Conservation (phyloP, 2,888 invertebrate genomes). For the Ferdinandea cuprea region DNA sequence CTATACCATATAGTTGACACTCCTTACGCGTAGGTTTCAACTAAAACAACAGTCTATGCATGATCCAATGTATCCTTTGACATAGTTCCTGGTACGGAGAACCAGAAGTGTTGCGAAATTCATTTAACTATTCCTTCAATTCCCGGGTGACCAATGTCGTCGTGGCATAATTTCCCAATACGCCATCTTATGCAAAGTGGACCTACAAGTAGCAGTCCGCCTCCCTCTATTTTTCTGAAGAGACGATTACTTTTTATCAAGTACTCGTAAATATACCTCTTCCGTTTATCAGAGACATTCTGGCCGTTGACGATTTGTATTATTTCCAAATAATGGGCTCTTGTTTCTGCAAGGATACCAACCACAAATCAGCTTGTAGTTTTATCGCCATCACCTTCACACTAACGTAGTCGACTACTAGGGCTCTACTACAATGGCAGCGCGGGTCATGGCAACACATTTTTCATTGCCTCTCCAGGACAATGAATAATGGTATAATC, state of each 20-base stretch:
- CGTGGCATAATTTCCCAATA: conserved; percentile 41
- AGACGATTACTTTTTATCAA: conserved; percentile 35
- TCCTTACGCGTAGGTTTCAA: conserved; percentile 8
- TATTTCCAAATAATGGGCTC: conserved; percentile 51
- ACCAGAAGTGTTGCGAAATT: conserved; percentile 50
- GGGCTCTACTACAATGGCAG: no score
- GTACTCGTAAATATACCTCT: not conserved
- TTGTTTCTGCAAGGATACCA: conserved; percentile 56
- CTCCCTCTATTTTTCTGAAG: conserved; percentile 21
- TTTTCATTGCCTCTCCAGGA: no score
- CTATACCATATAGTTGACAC: conserved; percentile 35
- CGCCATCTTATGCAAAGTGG: conserved; percentile 33
- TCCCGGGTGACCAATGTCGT: conserved; percentile 52
- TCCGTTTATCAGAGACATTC: conserved; percentile 3
- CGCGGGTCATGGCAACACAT: no score
- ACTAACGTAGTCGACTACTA: no score
- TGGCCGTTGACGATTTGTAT: conserved; percentile 5
- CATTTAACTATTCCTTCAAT: conserved; percentile 43
- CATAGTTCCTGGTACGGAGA: conserved; percentile 35
- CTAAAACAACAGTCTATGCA: conserved; percentile 58
- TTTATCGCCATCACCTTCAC: conserved; percentile 1
- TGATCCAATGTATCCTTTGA: conserved; percentile 43
- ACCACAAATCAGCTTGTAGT: conserved; percentile 50
- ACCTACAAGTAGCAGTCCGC: conserved; percentile 10
- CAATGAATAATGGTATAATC: no score